These are phyloP conservation scores for Scaptodrosophila latifasciaeformis DNA, from an alignment of 2,888 invertebrate genomes.

Conservation along the genomic window DNA sequence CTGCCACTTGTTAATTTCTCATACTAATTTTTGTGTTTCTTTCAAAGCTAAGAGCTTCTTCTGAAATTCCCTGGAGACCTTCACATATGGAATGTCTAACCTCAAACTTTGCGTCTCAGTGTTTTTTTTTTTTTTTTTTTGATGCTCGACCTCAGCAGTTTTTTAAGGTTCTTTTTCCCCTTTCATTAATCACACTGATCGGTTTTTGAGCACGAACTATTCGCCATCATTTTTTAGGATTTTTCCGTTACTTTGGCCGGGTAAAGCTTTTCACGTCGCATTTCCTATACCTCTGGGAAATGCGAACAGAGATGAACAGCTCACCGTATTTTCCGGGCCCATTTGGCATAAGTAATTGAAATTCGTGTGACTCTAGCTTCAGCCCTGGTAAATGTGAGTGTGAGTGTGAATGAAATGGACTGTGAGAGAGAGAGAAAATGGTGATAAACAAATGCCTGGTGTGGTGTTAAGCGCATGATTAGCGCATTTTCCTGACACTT, in stretches of 20 bases:
- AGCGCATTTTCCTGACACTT: conserved; percentile 45
- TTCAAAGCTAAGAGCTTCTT: conserved; percentile 14
- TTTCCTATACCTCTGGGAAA: conserved; percentile 15
- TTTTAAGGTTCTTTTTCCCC: conserved; percentile 23
- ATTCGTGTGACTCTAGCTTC: conserved; percentile 55
- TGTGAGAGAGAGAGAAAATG: neutral
- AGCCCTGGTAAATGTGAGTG: neutral
- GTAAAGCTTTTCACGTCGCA: conserved; percentile 27
- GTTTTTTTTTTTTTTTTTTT: conserved; percentile 1
- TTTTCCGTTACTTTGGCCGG: conserved; percentile 43
- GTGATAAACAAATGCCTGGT: conserved; percentile 12
- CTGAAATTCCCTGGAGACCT: neutral
- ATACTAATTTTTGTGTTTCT: conserved; percentile 47
- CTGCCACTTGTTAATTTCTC: conserved; percentile 63
- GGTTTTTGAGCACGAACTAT: conserved; percentile 67
- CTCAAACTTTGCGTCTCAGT: neutral
- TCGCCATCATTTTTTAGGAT: conserved; percentile 68
- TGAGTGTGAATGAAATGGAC: conserved; percentile 38
- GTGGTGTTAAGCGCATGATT: conserved; percentile 60
- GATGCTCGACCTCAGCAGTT: conserved; percentile 11
- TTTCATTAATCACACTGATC: conserved; percentile 69
- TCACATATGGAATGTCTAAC: neutral
- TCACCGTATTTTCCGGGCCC: conserved; percentile 21
- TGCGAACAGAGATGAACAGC: conserved; percentile 17
- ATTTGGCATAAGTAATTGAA: conserved; percentile 48